Evolutionary conservation across 2,113 vertebrate genomes (phyloP).

Genomic region (Dicrurus megarhynchus): DNA sequence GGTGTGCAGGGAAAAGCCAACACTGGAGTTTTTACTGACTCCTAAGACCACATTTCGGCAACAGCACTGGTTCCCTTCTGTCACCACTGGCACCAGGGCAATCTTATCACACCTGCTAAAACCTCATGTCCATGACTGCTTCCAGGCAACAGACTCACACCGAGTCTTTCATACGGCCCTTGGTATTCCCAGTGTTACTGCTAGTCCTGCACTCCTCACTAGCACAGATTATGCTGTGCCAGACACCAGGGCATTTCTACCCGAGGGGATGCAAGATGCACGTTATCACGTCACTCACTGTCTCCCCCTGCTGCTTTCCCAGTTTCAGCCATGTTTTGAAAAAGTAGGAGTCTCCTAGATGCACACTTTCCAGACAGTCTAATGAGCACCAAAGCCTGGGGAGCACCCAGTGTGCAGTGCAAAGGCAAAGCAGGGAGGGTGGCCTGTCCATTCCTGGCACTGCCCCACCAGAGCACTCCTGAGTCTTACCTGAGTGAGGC

Average conservation of each 20-base stretch:
- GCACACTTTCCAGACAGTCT: not conserved
- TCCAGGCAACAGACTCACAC: not conserved
- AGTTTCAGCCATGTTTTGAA: not conserved
- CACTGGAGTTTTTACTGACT: not conserved
- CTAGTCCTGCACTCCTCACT: not conserved
- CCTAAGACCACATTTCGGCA: fast-evolving
- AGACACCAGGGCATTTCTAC: not conserved
- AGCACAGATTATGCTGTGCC: not conserved
- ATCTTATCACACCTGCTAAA: not conserved
- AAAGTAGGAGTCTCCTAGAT: not conserved
- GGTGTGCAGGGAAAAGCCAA: not conserved
- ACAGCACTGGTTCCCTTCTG: not conserved
- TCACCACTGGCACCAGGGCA: not conserved
- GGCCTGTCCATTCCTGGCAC: not conserved
- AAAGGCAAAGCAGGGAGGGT: not conserved
- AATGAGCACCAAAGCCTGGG: not conserved
- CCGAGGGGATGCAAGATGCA: not conserved
- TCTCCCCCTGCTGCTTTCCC: not conserved
- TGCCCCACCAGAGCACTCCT: not conserved
- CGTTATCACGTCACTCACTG: fast-evolving
- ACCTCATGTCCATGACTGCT: not conserved
- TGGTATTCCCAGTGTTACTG: not conserved
- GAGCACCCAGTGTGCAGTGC: not conserved
- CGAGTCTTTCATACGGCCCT: fast-evolving
- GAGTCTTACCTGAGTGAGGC: not conserved